Evolutionary conservation across 2,113 vertebrate species (phyloP), one percentile per base, ranked within the genome.

Genomic region (Pyrgilauda ruficollis): DNA sequence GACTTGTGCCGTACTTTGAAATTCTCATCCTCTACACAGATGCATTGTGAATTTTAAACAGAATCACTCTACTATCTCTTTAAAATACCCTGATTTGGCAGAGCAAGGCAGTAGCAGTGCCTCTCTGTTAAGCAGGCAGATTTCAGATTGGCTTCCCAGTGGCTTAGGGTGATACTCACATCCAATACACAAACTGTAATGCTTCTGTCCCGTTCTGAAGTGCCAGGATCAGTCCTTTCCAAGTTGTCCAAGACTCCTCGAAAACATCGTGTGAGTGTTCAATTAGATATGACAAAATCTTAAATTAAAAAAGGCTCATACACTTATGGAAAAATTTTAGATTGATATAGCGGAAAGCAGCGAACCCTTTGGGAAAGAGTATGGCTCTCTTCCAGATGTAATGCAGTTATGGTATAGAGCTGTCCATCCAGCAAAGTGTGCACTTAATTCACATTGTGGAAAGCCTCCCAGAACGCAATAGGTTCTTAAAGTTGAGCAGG

Each of bases 401-500:
- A 90, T 53, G 35, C 24, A 74, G 82, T 86, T 90, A 78, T 44
- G n/a, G 64, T 90, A 88, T 47, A 86, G 47, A 80, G 44, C 44
- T 0, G 18, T 84, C 79, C 47, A 67, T 95, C 75, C 92, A 88
- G 75, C 35, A 93, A 95, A 83, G 56, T 47, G 53, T 63, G 44
- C 0, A 0, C 61, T 83, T 86, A 95, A 90, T 95, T 95, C 82
- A 49, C 72, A 22, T 52, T 28, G 79, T 92, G 79, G 68, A 94
- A 88, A 88, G 61, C 56, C 92, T 90, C 75, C 64, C 85, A 86
- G 85, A 96, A 94, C 4, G 12, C 88, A 80, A 63, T 90, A 86
- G 41, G 79, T 94, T 93, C 89, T 72, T 84, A 72, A 91, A 95
- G 86, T 92, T 94, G 76, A 89, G 91, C 86, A 94, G 84, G 84